Conservation (phyloP, 2,113 vertebrate genomes). For the Sinocyclocheilus anophthalmus region DNA sequence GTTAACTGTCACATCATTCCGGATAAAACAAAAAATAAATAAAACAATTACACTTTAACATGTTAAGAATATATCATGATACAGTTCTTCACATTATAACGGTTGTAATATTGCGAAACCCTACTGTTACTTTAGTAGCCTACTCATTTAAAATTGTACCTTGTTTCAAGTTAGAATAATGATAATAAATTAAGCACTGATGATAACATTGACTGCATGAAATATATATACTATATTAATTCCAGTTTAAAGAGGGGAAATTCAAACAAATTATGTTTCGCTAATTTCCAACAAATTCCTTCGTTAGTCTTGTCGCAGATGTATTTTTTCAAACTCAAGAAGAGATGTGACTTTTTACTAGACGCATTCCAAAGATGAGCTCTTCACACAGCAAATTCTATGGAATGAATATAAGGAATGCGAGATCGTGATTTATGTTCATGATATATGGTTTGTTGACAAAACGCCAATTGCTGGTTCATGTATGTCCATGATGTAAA, state of each 20-base stretch:
- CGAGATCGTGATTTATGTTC: slow-evolving; percentile 67
- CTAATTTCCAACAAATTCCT: neutral
- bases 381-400: neutral
- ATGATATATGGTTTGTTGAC: slow-evolving; percentile 77
- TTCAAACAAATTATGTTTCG: neutral
- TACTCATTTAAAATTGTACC: neutral
- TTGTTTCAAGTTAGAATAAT: neutral
- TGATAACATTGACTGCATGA: neutral
- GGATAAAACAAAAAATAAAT: neutral
- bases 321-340: neutral
- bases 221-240: neutral
- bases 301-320: neutral
- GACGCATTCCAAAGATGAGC: neutral
- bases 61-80: neutral
- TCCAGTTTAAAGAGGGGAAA: neutral
- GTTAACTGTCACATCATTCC: slow-evolving; percentile 1
- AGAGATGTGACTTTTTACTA: neutral
- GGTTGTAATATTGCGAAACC: neutral
- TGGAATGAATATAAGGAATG: slow-evolving; percentile 67
- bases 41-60: neutral
- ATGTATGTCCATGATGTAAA: slow-evolving; percentile 49
- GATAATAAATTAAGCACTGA: neutral
- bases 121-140: neutral
- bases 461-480: slow-evolving; percentile 66
- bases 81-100: neutral